These are phyloP conservation scores for Danio jaintianensis DNA, from an alignment of 2,797 vertebrate species.

Conservation along the genomic window DNA sequence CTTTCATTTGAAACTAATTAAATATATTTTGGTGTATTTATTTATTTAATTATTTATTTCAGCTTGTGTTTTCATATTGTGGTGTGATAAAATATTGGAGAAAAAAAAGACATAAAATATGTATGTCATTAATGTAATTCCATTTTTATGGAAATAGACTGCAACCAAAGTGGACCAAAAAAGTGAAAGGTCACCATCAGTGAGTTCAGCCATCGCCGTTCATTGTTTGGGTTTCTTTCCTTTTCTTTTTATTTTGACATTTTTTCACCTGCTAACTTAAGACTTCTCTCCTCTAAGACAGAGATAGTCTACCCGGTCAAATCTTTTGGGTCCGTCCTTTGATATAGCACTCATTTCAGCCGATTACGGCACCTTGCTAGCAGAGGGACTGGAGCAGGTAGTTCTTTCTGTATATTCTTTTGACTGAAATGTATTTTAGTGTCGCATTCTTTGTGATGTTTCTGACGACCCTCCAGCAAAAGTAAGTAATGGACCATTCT, in stretches of 20 bases:
- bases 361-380: constrained; percentile 78
- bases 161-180: neutral
- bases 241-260: constrained; percentile 60
- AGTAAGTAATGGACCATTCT: constrained; percentile 18
- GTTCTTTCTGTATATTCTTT: constrained; percentile 74
- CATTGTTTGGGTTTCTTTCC: constrained; percentile 48
- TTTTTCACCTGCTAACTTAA: constrained; percentile 71
- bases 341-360: constrained; percentile 79
- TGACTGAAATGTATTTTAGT: constrained; percentile 62
- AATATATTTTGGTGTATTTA: neutral
- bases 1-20: neutral
- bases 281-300: constrained; percentile 78
- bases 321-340: constrained; percentile 75
- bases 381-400: constrained; percentile 77
- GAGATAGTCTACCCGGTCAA: constrained; percentile 83
- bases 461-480: neutral
- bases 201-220: constrained; percentile 71
- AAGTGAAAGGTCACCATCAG: neutral
- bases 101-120: neutral
- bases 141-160: neutral
- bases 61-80: neutral
- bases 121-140: neutral
- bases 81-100: neutral
- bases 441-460: constrained; percentile 28
- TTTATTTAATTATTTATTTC: no score